These are phyloP conservation scores for Oligia latruncula DNA, from an alignment of 2,888 invertebrate species.

Conservation along the genomic window DNA sequence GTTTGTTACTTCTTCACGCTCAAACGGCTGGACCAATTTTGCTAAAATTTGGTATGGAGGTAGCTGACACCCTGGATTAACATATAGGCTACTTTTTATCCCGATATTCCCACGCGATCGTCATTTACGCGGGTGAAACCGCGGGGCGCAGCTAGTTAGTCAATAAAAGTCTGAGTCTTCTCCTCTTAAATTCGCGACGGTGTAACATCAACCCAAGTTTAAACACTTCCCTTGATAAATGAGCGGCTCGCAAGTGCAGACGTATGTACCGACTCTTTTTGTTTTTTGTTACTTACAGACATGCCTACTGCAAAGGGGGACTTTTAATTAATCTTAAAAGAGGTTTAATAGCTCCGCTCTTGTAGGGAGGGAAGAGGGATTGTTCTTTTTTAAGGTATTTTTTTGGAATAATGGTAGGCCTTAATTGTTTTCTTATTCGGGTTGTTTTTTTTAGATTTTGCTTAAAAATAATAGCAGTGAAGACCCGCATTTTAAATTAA, in stretches of 20 bases:
- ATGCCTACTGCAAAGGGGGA: slow-evolving; percentile 34
- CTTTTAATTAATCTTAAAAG: slow-evolving; percentile 69
- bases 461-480: too few relatives aligned
- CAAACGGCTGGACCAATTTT: too few relatives aligned
- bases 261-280: slow-evolving; percentile 61
- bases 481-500: too few relatives aligned
- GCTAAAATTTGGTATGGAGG: too few relatives aligned
- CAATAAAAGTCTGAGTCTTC: too few relatives aligned
- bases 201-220: slow-evolving; percentile 57
- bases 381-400: slow-evolving; percentile 12
- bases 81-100: too few relatives aligned
- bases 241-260: slow-evolving; percentile 62
- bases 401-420: not conserved
- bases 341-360: slow-evolving; percentile 64
- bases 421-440: slow-evolving; percentile 16
- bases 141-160: too few relatives aligned
- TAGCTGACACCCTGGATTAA: too few relatives aligned
- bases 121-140: too few relatives aligned
- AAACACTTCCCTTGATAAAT: slow-evolving; percentile 58
- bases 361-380: slow-evolving; percentile 13
- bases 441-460: not conserved
- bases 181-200: slow-evolving; percentile 4
- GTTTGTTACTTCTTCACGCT: too few relatives aligned
- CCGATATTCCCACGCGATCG: too few relatives aligned
- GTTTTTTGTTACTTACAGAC: slow-evolving; percentile 64